Evolutionary conservation across 2,113 vertebrate genomes (phyloP), one percentile per base, ranked within the genome.

Genomic region (Bagarius yarrelli): DNA sequence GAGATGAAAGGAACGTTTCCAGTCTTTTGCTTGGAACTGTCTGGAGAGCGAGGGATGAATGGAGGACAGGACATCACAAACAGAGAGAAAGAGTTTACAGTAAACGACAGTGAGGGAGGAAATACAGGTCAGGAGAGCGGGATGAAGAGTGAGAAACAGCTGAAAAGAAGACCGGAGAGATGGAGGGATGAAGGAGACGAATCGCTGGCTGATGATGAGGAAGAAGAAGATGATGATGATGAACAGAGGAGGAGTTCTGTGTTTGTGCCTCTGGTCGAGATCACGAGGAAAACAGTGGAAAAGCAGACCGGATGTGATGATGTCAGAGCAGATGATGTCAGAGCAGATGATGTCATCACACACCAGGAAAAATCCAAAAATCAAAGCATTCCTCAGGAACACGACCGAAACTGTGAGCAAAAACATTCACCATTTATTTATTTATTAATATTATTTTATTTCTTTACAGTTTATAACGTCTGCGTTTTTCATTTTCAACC

Each of bases 211-310:
- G 78, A 84, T 53, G 72, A 80, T 60, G 83, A 84, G 18, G 63
- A 83, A 9, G 82, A 83, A 0, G 79, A 53, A 2, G 67, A 64
- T 0, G 83, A 70, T 3, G 40, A 64, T 30, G 36, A 80, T 94
- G 73, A 87, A 87, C 83, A 88, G 86, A 0, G 34, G n/a, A 60
- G 34, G 0, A 80, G 90, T 66, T 93, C 93, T 0, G 87, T 92
- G 76, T 95, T 94, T 0, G 90, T 90, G 36, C 93, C 94, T 78
- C 75, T 47, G 23, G 70, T 86, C 40, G 84, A 21, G 21, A 55
- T 82, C 83, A 84, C 30, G 67, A 74, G 56, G 32, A 23, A 52
- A 32, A 2, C 27, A 30, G 2, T 83, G 86, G 25, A 60, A 44
- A 44, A 60, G 27, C 74, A 40, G 23, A 47, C 5, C 4, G 27